Evolutionary conservation across 2,888 invertebrate species (phyloP).

Genomic region (Hoplodrina ambigua): DNA sequence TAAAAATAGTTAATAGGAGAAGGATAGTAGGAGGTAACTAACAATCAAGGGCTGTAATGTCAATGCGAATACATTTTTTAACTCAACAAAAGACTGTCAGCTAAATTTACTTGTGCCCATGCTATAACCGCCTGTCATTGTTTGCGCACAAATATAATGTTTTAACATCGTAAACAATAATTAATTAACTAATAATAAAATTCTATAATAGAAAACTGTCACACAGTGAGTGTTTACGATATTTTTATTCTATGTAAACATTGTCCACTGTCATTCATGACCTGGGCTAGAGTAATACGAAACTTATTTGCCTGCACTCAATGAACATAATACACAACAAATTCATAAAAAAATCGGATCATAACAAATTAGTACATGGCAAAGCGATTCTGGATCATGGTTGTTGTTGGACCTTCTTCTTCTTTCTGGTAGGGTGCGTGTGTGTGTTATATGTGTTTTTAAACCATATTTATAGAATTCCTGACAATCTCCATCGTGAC

Average conservation of each 20-base stretch:
- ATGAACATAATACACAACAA: background rate
- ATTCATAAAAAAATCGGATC: background rate
- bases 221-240: background rate
- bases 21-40: background rate
- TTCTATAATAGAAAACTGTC: background rate
- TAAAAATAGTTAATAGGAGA: constrained; percentile 3
- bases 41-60: background rate
- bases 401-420: background rate
- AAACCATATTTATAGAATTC: background rate
- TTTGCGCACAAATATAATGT: constrained; percentile 10
- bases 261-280: background rate
- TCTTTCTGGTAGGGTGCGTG: too few relatives aligned
- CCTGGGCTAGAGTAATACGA: background rate
- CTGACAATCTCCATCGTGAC: background rate
- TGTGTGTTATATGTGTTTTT: too few relatives aligned
- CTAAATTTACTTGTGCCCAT: background rate
- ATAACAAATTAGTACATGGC: background rate
- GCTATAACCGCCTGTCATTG: background rate
- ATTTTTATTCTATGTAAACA: background rate
- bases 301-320: background rate
- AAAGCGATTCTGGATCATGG: background rate
- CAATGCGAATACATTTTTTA: too few relatives aligned
- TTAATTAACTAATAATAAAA: constrained; percentile 3
- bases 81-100: too few relatives aligned
- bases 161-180: background rate